These are phyloP conservation scores for Girardia tigrina DNA, from an alignment of 2,888 invertebrate genomes.

Conservation along the genomic window DNA sequence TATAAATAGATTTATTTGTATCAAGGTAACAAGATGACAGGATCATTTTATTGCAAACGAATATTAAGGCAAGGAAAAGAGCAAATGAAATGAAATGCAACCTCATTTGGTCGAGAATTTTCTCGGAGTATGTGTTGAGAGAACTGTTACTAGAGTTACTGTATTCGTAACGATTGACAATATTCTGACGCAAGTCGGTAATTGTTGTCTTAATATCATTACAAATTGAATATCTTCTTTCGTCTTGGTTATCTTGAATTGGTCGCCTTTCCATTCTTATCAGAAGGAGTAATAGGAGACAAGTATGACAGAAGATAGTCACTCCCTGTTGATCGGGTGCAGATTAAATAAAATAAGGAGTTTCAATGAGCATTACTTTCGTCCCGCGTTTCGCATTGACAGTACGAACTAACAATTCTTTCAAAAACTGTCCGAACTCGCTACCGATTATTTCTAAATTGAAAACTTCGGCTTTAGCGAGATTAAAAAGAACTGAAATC, in stretches of 20 bases:
- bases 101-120: neutral
- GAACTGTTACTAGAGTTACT: no score
- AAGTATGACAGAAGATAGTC: neutral
- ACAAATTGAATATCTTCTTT: neutral
- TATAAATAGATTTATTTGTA: no score
- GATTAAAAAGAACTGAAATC: constrained; percentile 16
- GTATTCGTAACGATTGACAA: neutral
- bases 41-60: no score
- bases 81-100: neutral
- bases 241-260: neutral
- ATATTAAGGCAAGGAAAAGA: neutral
- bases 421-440: neutral
- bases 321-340: no score
- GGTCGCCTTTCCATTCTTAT: neutral
- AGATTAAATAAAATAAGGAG: no score
- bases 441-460: neutral
- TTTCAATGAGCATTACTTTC: no score
- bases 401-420: neutral
- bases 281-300: neutral
- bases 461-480: neutral
- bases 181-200: no score
- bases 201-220: constrained; percentile 4
- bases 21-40: no score
- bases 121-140: no score
- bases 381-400: neutral